These are phyloP conservation scores for Bos indicus DNA, from an alignment of 2,113 vertebrate species.

Conservation along the genomic window DNA sequence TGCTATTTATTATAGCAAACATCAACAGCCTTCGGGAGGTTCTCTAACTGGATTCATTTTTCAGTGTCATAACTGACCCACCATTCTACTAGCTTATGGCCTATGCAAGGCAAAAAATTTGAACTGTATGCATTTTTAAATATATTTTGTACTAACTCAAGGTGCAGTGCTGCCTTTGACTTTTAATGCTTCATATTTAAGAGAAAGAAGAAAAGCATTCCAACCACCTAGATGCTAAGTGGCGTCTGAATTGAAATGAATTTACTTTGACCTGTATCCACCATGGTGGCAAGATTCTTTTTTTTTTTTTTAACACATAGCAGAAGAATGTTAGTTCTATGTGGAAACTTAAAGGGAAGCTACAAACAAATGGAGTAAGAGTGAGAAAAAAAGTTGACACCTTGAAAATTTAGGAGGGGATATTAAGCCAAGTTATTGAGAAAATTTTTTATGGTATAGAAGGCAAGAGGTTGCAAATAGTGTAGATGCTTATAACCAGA, in stretches of 20 bases:
- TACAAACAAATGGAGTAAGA: neutral
- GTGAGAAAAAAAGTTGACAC: neutral
- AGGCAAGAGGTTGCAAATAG: neutral
- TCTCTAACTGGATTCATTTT: slow-evolving; percentile 88
- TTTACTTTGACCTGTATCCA: slow-evolving; percentile 9
- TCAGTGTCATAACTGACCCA: slow-evolving; percentile 88
- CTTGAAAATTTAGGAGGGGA: neutral
- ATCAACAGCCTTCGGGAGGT: slow-evolving; percentile 88
- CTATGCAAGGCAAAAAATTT: slow-evolving; percentile 80
- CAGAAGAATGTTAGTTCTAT: neutral
- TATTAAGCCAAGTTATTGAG: neutral
- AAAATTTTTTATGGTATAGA: neutral
- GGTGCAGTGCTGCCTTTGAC: slow-evolving; percentile 75
- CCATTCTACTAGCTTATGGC: slow-evolving; percentile 81
- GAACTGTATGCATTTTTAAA: slow-evolving; percentile 85
- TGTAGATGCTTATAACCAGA: neutral
- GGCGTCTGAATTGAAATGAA: slow-evolving; percentile 45
- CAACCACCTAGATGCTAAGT: neutral
- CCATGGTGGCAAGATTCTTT: neutral
- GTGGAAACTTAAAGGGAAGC: neutral
- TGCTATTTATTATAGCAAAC: slow-evolving; percentile 88
- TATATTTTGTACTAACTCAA: slow-evolving; percentile 82
- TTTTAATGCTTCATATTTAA: slow-evolving; percentile 75
- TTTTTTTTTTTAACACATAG: neutral
- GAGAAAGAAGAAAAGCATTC: slow-evolving; percentile 57